A percentile compares a stretch with the other conserved stretches of the same genome.
phyloP scores from a whole-genome alignment of 2,888 invertebrate genomes.

The Tenthredo distinguenda region DNA sequence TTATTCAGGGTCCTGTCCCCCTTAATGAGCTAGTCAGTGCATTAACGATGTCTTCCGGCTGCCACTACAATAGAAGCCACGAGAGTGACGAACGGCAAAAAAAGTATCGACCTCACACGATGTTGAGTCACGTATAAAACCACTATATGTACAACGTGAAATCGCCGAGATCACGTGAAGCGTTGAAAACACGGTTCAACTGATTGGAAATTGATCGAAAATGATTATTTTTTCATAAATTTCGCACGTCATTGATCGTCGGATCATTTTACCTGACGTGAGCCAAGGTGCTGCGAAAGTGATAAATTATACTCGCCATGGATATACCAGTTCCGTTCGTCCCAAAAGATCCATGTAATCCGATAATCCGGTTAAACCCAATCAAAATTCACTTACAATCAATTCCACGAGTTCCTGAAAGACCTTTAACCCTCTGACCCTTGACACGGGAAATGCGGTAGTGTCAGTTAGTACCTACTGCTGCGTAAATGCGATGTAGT shows the following conservation, averaged over 20 bases:
- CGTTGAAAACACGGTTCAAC: neutral
- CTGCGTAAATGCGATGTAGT: neutral
- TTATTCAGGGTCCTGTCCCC: neutral
- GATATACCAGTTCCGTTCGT: neutral
- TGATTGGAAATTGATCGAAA: neutral
- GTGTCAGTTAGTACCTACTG: neutral
- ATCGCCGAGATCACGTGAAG: neutral
- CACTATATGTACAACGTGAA: neutral
- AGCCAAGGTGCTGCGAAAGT: neutral
- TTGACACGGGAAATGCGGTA: slow-evolving; percentile 20
- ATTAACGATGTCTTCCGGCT: neutral
- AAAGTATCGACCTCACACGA: neutral
- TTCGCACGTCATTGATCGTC: neutral
- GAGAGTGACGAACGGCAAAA: neutral
- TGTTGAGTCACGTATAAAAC: neutral
- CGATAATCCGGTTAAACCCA: neutral
- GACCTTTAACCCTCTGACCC: neutral
- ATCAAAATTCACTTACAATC: slow-evolving; percentile 2
- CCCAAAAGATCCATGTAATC: neutral
- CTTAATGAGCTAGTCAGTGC: neutral
- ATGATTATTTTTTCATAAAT: neutral
- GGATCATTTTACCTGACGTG: neutral
- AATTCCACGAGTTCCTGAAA: neutral
- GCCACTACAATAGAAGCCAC: neutral
- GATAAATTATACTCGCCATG: neutral